Conservation (phyloP, 2,113 vertebrate species). For the Lepidiolamprologus cunningtoni region DNA sequence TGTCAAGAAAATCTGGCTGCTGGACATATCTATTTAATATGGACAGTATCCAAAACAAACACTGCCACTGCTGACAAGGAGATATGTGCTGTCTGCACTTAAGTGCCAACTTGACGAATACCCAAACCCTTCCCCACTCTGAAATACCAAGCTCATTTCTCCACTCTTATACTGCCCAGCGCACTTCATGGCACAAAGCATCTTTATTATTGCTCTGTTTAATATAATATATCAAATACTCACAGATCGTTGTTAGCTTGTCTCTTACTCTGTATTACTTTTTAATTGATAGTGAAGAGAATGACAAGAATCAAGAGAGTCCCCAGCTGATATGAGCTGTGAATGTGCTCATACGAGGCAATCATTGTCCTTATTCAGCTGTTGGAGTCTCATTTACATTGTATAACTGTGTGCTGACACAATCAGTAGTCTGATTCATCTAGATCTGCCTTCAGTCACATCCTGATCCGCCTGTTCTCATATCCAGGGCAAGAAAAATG, state of each 20-base stretch:
- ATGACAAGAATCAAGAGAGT: not conserved
- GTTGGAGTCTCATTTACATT: not conserved
- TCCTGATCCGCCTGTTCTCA: not conserved
- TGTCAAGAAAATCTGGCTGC: conserved; percentile 56
- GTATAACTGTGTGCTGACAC: not conserved
- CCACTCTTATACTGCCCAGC: not conserved
- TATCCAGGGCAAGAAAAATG: not conserved
- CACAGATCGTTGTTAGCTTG: not conserved
- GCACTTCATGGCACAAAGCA: not conserved
- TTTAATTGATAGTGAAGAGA: not conserved
- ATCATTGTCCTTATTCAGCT: not conserved
- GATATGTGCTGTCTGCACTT: conserved; percentile 44
- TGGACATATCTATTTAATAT: conserved; percentile 58
- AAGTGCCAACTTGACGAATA: conserved; percentile 44
- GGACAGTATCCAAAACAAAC: conserved; percentile 71
- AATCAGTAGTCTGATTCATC: not conserved
- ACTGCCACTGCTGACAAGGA: conserved; percentile 58
- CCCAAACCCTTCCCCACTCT: not conserved
- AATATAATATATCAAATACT: not conserved
- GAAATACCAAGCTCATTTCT: not conserved
- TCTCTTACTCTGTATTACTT: not conserved
- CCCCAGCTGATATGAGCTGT: not conserved
- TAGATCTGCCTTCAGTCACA: not conserved
- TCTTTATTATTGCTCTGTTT: not conserved
- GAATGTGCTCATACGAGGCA: not conserved